These are phyloP conservation scores for Cettia cetti DNA, from an alignment of 2,113 vertebrate genomes.

Conservation along the genomic window DNA sequence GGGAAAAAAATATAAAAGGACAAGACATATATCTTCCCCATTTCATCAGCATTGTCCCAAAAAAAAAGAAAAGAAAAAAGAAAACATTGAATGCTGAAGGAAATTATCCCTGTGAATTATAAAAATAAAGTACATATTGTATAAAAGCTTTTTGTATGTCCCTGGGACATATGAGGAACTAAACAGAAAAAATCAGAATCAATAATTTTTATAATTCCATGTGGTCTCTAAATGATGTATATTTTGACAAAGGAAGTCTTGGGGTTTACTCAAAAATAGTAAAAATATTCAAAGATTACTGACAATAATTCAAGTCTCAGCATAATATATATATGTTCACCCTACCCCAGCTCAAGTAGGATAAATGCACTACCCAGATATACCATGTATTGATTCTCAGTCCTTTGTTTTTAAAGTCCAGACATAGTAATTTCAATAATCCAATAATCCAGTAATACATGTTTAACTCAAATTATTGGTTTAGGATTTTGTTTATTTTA, in stretches of 20 bases:
- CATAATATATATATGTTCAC: not conserved
- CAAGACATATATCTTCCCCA: fast-evolving
- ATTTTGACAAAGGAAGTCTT: not conserved
- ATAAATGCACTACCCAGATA: not conserved
- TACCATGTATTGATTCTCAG: not conserved
- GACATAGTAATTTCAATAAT: not conserved
- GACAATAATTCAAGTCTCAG: not conserved
- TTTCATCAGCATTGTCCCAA: not conserved
- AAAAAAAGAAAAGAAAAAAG: not conserved
- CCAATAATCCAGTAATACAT: not conserved
- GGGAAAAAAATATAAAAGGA: no score
- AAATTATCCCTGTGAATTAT: not conserved
- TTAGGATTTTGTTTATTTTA: not conserved
- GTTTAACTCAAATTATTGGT: not conserved
- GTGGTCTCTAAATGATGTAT: not conserved
- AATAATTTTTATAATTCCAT: not conserved
- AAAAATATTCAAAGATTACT: not conserved
- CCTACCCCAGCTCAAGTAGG: not conserved
- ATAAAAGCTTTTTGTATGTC: not conserved
- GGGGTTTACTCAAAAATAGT: not conserved
- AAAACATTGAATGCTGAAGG: not conserved
- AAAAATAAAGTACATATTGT: not conserved
- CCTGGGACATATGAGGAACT: not conserved
- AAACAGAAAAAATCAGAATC: not conserved
- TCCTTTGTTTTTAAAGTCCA: not conserved